Percentiles rank a stretch among this genome's conserved stretches.
These are phyloP conservation scores for Gobius niger DNA, from an alignment of 2,113 vertebrate genomes.

Conservation along the genomic window DNA sequence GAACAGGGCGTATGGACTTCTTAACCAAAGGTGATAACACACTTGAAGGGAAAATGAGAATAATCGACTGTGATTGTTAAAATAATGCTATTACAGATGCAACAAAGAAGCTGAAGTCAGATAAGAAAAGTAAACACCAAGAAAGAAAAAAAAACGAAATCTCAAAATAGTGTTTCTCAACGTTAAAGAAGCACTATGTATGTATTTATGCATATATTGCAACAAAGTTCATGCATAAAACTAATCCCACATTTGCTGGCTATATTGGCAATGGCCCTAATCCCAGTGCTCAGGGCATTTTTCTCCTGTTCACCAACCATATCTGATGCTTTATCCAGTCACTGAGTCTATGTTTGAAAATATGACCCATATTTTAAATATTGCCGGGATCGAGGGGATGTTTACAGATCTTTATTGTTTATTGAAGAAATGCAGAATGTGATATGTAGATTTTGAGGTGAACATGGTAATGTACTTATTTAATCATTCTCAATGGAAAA, in stretches of 20 bases:
- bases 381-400: too few species aligned
- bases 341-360: background rate
- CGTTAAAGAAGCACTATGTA: conserved; percentile 13
- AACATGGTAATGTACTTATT: too few species aligned
- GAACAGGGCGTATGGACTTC: background rate
- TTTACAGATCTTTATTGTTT: too few species aligned
- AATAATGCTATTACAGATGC: conserved; percentile 6
- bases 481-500: too few species aligned
- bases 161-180: background rate
- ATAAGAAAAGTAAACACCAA: background rate
- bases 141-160: background rate
- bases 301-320: background rate
- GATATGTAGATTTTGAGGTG: too few species aligned
- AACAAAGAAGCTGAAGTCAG: background rate
- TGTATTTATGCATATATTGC: background rate
- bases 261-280: background rate
- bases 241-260: background rate
- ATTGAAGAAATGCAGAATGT: too few species aligned
- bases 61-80: conserved; percentile 1
- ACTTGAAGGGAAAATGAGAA: background rate
- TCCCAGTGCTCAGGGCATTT: background rate
- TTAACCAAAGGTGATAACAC: conserved; percentile 2
- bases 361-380: background rate
- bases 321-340: background rate
- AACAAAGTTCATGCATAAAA: conserved; percentile 2